Percentiles rank a stretch among this genome's conserved stretches.
These are phyloP conservation scores for Zygothrica quintamaculata DNA, from an alignment of 2,888 invertebrate genomes.

Conservation along the genomic window DNA sequence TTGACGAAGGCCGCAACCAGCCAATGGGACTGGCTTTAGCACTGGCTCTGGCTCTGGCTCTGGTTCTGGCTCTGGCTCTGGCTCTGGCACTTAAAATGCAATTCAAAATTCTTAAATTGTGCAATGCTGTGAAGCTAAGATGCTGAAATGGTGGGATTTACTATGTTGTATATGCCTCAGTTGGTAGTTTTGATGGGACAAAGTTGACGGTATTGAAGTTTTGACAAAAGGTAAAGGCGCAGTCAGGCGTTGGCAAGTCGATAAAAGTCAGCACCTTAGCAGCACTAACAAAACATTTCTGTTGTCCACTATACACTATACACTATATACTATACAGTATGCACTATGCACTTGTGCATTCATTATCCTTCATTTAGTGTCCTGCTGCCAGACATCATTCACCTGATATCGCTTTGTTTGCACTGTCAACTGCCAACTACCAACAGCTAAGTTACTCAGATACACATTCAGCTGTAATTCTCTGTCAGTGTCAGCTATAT, in stretches of 20 bases:
- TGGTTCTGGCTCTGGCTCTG: too few relatives aligned
- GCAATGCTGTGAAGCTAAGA: conserved; percentile 1
- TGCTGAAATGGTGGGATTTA: conserved; percentile 9
- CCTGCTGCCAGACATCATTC: conserved; percentile 13
- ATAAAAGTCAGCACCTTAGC: conserved; percentile 54
- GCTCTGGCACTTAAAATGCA: conserved; percentile 50
- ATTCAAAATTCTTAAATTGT: conserved; percentile 41
- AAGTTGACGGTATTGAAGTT: conserved; percentile 31
- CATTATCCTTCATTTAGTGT: conserved; percentile 4
- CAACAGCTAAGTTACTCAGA: conserved; percentile 1
- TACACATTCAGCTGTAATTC: conserved; percentile 7
- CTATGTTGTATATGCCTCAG: conserved; percentile 25
- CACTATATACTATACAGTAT: too few relatives aligned
- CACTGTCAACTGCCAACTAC: conserved; percentile 25
- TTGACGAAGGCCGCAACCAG: conserved; percentile 20
- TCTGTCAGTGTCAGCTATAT: conserved; percentile 11
- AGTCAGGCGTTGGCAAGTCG: conserved; percentile 40
- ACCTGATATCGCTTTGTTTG: conserved; percentile 24
- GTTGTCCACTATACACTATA: not conserved
- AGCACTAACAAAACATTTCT: conserved; percentile 18
- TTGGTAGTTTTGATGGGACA: conserved; percentile 11
- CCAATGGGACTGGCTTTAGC: too few relatives aligned
- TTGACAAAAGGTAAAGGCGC: conserved; percentile 46
- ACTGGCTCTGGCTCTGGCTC: too few relatives aligned
- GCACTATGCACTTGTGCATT: too few relatives aligned